phyloP scores from a whole-genome alignment of 2,113 vertebrate genomes.

The Apus apus region DNA sequence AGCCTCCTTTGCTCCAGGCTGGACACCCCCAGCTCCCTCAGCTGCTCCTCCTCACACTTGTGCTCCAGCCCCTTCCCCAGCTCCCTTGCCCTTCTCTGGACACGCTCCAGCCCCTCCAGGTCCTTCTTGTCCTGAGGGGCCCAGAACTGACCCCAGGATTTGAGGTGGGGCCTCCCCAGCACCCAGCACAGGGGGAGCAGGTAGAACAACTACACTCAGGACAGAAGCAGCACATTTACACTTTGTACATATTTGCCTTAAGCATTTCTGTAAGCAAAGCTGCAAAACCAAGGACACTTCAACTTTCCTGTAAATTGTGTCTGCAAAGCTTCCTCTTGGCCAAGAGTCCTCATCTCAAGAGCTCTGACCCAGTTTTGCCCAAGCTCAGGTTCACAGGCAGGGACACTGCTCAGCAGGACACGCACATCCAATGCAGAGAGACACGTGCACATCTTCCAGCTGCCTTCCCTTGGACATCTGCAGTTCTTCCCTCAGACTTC shows the following conservation, averaged over 20 bases:
- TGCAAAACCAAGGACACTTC: neutral
- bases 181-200: too few species aligned
- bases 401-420: neutral
- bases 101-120: too few species aligned
- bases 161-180: too few species aligned
- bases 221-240: neutral
- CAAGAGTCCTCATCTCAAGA: accelerated
- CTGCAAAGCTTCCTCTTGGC: neutral
- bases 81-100: too few species aligned
- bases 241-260: accelerated
- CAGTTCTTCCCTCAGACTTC: neutral
- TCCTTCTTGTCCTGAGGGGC: too few species aligned
- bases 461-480: neutral
- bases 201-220: too few species aligned
- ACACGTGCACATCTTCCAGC: neutral
- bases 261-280: neutral
- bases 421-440: accelerated
- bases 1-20: too few species aligned
- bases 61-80: too few species aligned
- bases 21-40: too few species aligned
- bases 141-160: too few species aligned
- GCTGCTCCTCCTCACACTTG: too few species aligned
- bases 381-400: accelerated
- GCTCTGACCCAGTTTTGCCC: accelerated
- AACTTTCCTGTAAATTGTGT: neutral